Conservation (phyloP, 2,888 invertebrate genomes). For the Ormyrus rosae region DNA sequence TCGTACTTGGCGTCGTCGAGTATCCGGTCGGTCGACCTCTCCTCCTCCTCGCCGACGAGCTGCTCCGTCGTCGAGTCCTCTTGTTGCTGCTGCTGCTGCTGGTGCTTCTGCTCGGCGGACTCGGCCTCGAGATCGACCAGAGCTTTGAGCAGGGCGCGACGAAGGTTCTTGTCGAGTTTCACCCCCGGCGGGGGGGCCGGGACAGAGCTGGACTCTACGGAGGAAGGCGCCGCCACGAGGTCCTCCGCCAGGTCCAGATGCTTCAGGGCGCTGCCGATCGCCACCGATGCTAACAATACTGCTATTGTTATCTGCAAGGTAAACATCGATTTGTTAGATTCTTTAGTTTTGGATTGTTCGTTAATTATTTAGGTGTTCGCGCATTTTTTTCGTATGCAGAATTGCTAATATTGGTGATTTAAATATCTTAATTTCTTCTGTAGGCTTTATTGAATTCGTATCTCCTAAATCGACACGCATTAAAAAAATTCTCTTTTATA, state of each 20-base stretch:
- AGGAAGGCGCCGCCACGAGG: conserved; percentile 57
- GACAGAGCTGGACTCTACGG: not conserved
- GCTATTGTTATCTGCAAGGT: conserved; percentile 59
- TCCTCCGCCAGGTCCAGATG: conserved; percentile 56
- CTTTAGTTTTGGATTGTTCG: too few species aligned
- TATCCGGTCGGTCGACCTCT: not conserved
- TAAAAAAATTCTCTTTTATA: too few species aligned
- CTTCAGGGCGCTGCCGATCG: conserved; percentile 43
- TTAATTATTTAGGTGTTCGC: too few species aligned
- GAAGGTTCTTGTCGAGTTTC: conserved; percentile 84
- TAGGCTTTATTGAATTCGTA: too few species aligned
- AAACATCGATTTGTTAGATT: too few species aligned
- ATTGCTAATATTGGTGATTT: too few species aligned
- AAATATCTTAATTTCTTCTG: too few species aligned
- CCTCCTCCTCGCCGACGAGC: conserved; percentile 10
- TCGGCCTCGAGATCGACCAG: conserved; percentile 85
- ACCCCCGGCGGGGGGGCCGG: conserved; percentile 64
- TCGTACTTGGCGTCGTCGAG: conserved; percentile 63
- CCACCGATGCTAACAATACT: conserved; percentile 54
- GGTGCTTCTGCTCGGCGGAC: conserved; percentile 74
- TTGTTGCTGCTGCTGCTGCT: not conserved
- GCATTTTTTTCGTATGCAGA: too few species aligned
- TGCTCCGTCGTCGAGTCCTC: conserved; percentile 53
- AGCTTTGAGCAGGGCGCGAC: conserved; percentile 86
- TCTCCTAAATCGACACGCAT: too few species aligned